Evolutionary conservation across 2,888 invertebrate species (phyloP).

Genomic region (Cistogaster globosa): DNA sequence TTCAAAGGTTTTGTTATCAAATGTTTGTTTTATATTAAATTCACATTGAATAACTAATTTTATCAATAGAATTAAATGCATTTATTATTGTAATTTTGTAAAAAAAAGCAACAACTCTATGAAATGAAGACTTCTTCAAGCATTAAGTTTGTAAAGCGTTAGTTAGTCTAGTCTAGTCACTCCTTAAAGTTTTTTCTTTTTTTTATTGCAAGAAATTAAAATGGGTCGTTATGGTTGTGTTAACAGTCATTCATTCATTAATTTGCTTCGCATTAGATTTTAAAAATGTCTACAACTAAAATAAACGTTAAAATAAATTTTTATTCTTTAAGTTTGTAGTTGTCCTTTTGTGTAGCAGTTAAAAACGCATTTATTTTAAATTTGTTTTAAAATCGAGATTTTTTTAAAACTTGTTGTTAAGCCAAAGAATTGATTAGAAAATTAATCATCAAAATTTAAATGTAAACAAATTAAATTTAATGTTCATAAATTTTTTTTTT

Average conservation of each 20-base stretch:
- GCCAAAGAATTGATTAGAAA: slow-evolving; percentile 61
- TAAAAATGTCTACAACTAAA: neutral
- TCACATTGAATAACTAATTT: neutral
- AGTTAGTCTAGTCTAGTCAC: slow-evolving; percentile 80
- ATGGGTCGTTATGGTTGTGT: slow-evolving; percentile 34
- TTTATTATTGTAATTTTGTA: slow-evolving; percentile 20
- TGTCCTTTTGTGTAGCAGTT: slow-evolving; percentile 3
- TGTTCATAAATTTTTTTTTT: neutral
- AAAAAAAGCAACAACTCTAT: neutral
- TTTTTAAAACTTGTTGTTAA: slow-evolving; percentile 39
- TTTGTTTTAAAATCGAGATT: slow-evolving; percentile 41
- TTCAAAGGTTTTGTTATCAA: slow-evolving; percentile 25
- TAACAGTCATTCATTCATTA: slow-evolving; percentile 12
- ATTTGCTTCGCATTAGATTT: neutral
- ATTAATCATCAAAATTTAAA: slow-evolving; percentile 24
- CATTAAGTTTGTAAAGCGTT: slow-evolving; percentile 76
- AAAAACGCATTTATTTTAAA: slow-evolving; percentile 44
- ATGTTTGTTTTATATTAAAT: slow-evolving; percentile 16
- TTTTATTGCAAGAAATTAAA: neutral
- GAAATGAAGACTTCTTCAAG: slow-evolving; percentile 31
- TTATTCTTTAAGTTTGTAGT: slow-evolving; percentile 33
- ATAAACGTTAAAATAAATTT: neutral
- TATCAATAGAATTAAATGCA: neutral
- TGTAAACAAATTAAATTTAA: neutral
- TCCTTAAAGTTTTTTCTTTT: slow-evolving; percentile 8